A percentile compares a stretch with the other conserved stretches of the same genome.
These are phyloP conservation scores for Plemyria rubiginata DNA, from an alignment of 2,888 invertebrate species.

Conservation along the genomic window DNA sequence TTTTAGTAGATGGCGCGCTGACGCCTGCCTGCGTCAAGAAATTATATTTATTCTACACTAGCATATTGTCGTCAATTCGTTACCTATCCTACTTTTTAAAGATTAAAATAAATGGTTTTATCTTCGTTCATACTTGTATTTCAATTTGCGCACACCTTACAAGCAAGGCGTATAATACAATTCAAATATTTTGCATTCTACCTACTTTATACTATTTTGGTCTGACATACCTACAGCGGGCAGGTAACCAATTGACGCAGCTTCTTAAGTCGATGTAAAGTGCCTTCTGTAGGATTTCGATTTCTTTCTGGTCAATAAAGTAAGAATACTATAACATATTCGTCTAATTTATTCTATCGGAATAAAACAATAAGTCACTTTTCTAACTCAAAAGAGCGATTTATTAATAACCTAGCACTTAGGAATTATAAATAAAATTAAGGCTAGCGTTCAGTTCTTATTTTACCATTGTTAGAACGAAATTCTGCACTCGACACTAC, in stretches of 20 bases:
- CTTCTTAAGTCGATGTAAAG: background rate
- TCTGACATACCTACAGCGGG: background rate
- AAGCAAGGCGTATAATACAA: too few species aligned
- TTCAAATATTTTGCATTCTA: too few species aligned
- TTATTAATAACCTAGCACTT: slow-evolving; percentile 83
- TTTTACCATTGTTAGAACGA: slow-evolving; percentile 67
- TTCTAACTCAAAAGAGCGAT: slow-evolving; percentile 84
- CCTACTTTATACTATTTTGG: background rate
- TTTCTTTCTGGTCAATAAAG: slow-evolving; percentile 37
- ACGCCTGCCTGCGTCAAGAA: too few species aligned
- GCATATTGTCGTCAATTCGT: too few species aligned
- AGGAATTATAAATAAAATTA: slow-evolving; percentile 80
- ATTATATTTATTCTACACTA: too few species aligned
- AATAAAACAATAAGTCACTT: slow-evolving; percentile 75
- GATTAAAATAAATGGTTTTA: too few species aligned
- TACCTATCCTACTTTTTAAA: too few species aligned
- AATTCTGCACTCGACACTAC: slow-evolving; percentile 49
- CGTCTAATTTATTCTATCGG: slow-evolving; percentile 13
- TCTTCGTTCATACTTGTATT: too few species aligned
- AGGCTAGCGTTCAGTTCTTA: slow-evolving; percentile 84
- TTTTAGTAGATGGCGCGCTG: too few species aligned
- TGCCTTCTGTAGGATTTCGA: slow-evolving; percentile 2
- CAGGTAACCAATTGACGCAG: background rate
- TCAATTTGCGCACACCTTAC: too few species aligned
- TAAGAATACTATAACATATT: slow-evolving; percentile 21